phyloP scores from a whole-genome alignment of 2,888 invertebrate species.

The Macrophya alboannulata region DNA sequence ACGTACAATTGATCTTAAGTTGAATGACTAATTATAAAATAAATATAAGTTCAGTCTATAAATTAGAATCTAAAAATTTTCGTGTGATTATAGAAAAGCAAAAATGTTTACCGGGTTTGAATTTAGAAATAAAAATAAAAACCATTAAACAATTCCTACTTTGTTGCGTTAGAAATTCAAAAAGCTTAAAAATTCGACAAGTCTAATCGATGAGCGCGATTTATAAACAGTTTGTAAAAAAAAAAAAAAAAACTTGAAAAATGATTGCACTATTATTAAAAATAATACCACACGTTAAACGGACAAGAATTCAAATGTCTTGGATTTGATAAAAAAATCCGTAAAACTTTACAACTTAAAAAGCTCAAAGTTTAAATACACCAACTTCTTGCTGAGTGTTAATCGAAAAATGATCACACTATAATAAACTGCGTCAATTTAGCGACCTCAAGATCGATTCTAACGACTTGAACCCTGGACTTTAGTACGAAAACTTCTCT shows the following conservation, averaged over 20 bases:
- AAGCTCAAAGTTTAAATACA: background rate
- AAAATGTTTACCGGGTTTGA: background rate
- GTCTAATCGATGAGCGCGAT: background rate
- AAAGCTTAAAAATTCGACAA: background rate
- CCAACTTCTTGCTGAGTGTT: background rate
- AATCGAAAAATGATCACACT: background rate
- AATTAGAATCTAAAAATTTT: constrained; percentile 1
- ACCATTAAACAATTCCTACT: background rate
- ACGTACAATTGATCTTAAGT: background rate
- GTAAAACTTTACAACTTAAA: background rate
- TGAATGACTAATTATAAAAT: background rate
- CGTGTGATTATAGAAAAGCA: background rate
- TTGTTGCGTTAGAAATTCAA: background rate
- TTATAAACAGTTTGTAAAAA: background rate
- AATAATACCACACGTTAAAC: background rate
- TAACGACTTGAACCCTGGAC: constrained; percentile 76
- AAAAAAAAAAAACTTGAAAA: background rate
- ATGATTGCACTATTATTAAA: background rate
- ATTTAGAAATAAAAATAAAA: background rate
- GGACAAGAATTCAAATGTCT: background rate
- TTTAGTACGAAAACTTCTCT: constrained; percentile 62
- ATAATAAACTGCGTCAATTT: constrained; percentile 35
- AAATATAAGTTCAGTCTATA: background rate
- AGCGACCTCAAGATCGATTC: constrained; percentile 67
- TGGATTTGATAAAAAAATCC: background rate